Evolutionary conservation across 2,113 vertebrate species (phyloP), one percentile per base, ranked within the genome.

Genomic region (Hymenochirus boettgeri): DNA sequence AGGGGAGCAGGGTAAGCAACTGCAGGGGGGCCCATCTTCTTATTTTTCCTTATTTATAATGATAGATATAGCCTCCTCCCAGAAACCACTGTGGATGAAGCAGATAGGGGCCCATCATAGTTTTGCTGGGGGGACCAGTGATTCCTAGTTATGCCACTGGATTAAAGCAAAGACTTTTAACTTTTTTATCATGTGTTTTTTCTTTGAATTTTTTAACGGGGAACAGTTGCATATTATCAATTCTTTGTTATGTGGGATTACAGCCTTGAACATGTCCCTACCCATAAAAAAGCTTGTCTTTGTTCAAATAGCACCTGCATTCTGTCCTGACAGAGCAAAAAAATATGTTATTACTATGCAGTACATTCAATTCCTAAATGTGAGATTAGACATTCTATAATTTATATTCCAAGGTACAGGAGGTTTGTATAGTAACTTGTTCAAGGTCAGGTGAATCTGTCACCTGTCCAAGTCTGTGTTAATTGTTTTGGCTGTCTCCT

Each of bases 301-400:
- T 23, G 46, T 48, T 48, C 46, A 48, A 6, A 48, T 48, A 8
- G 21, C 46, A 48, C 46, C 46, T 48, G 46, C 13, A 48, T 48
- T 22, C 22, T 12, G 19, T 22, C 19, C 19, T 21, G 18, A 3
- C 8, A 15, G 18, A 18, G 42, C 46, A 48, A 9, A 46, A 19
- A 15, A 46, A 21, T 6, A 48, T 22, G 18, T 10, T 8, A 48
- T 48, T 48, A 48, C 13, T 48, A 4, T 48, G 19, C 46, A 48
- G 46, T 21, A 48, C 46, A 48, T 21, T n/a, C 39, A 42, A 42
- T 42, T 42, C 39, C 39, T 42, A 42, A 42, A 18, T 17, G 15
- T n/a, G 6, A 42, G 39, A 42, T 42, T 39, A 39, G 12, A 39
- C 35, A 39, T 39, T 42, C 12, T n/a, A n/a, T n/a, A 2, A 42